A percentile compares a stretch with the other conserved stretches of the same genome.
Conservation (phyloP, 2,888 invertebrate genomes). For the Ophraella communa region DNA sequence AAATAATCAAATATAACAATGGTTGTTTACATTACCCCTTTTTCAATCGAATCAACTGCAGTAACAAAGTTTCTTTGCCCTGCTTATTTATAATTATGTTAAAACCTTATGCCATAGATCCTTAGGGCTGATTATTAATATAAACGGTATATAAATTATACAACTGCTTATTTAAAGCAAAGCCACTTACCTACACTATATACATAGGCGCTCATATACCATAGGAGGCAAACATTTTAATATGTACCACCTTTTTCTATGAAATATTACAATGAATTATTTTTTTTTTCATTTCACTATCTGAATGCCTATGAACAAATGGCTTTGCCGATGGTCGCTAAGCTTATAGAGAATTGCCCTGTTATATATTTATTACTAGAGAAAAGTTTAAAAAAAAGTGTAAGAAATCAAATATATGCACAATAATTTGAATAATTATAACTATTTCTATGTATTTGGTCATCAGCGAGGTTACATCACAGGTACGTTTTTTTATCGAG, state of each 20-base stretch:
- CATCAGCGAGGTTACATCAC: slow-evolving; percentile 57
- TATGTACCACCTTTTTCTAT: background rate
- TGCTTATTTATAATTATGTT: slow-evolving; percentile 14
- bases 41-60: background rate
- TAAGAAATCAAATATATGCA: slow-evolving; percentile 44
- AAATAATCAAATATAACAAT: too few relatives aligned
- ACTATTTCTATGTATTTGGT: slow-evolving; percentile 55
- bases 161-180: slow-evolving; percentile 29
- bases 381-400: slow-evolving; percentile 32
- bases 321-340: slow-evolving; percentile 43
- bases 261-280: background rate
- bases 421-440: slow-evolving; percentile 31
- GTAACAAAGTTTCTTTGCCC: slow-evolving; percentile 1
- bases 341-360: slow-evolving; percentile 59
- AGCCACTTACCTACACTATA: slow-evolving; percentile 14
- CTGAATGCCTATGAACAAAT: slow-evolving; percentile 7
- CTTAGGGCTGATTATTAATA: slow-evolving; percentile 39
- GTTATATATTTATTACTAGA: slow-evolving; percentile 46
- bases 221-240: background rate
- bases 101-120: slow-evolving; percentile 25
- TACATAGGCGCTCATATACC: background rate
- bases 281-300: background rate
- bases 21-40: background rate
- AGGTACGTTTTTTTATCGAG: slow-evolving; percentile 53
- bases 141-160: slow-evolving; percentile 33